Conservation (phyloP, 1,140 invertebrate genomes). For the Lepidostoma basale region DNA sequence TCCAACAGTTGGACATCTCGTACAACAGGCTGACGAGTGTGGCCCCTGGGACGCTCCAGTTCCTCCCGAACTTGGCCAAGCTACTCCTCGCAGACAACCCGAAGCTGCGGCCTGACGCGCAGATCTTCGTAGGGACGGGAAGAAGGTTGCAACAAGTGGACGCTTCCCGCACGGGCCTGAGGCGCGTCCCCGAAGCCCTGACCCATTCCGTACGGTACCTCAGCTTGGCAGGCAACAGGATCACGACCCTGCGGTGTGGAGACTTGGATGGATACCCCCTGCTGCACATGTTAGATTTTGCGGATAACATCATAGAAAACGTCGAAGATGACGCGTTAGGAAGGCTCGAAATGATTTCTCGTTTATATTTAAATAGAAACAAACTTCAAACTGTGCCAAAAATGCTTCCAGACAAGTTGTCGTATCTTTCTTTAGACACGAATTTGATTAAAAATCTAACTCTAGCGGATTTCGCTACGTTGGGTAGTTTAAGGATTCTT, state of each 20-base stretch:
- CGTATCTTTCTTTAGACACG: constrained; percentile 58
- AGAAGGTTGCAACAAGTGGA: constrained; percentile 78
- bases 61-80: constrained; percentile 76
- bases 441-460: constrained; percentile 70
- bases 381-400: constrained; percentile 68
- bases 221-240: constrained; percentile 75
- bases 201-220: constrained; percentile 84
- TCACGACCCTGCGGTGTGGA: constrained; percentile 76
- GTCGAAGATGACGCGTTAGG: constrained; percentile 89
- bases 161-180: constrained; percentile 79
- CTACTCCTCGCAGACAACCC: constrained; percentile 77
- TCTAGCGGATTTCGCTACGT: constrained; percentile 70
- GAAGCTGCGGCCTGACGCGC: constrained; percentile 64
- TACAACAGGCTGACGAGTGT: constrained; percentile 75
- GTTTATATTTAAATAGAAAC: constrained; percentile 83
- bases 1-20: constrained; percentile 82
- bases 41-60: constrained; percentile 73
- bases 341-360: constrained; percentile 76
- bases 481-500: constrained; percentile 73
- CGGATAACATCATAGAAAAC: constrained; percentile 74
- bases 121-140: constrained; percentile 71
- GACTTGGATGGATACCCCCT: constrained; percentile 89
- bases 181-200: constrained; percentile 79
- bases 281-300: constrained; percentile 79
- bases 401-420: constrained; percentile 57